These are phyloP conservation scores for Piprites chloris DNA, from an alignment of 2,113 vertebrate species.

Conservation along the genomic window DNA sequence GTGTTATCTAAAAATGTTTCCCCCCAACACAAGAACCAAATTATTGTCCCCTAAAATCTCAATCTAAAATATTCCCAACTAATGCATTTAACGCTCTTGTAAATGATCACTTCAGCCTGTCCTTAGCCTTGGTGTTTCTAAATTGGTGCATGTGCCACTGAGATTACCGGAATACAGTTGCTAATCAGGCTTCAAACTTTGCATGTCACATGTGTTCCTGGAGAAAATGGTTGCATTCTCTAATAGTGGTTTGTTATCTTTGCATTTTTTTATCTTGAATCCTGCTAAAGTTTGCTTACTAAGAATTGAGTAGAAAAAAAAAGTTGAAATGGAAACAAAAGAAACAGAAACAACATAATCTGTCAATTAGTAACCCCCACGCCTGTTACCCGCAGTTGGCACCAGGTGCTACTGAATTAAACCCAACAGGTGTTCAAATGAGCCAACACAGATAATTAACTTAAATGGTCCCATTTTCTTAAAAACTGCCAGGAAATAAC, in stretches of 20 bases:
- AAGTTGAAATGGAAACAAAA: conserved; percentile 7
- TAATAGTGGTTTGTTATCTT: neutral
- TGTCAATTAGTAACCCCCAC: neutral
- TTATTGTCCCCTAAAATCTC: neutral
- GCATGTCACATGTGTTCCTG: neutral
- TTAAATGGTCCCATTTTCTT: conserved; percentile 50
- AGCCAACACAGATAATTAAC: conserved; percentile 47
- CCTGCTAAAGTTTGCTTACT: neutral
- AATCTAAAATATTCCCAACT: neutral
- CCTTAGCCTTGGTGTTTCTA: neutral
- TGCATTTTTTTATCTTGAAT: neutral
- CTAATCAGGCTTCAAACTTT: neutral
- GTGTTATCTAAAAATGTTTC: neutral
- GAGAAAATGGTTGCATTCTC: neutral
- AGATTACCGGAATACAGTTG: neutral
- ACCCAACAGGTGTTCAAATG: conserved; percentile 56
- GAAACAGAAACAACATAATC: neutral
- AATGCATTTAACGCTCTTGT: neutral
- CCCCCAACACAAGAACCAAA: neutral
- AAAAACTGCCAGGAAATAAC: conserved; percentile 28
- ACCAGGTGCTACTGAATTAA: conserved; percentile 44
- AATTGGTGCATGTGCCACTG: neutral
- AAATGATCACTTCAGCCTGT: neutral
- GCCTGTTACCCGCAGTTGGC: neutral
- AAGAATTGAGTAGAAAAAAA: neutral